These are phyloP conservation scores for Campylorhamphus procurvoides DNA, from an alignment of 2,113 vertebrate genomes.

Conservation along the genomic window DNA sequence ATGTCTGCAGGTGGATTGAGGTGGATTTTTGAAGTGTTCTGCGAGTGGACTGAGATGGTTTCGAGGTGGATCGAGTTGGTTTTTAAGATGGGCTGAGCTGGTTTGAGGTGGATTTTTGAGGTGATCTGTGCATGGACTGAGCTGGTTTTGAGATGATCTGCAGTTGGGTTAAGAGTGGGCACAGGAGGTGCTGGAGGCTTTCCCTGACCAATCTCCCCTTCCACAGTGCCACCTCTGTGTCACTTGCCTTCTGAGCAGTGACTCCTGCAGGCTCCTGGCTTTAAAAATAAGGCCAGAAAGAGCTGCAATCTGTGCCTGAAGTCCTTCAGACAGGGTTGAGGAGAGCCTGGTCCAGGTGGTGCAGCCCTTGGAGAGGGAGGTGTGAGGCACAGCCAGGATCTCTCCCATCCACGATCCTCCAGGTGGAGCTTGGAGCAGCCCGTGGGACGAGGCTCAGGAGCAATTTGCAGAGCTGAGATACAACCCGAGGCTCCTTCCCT, in stretches of 20 bases:
- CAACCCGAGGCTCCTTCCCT: neutral
- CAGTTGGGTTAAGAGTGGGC: no score
- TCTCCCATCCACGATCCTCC: neutral
- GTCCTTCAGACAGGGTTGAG: neutral
- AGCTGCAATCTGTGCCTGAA: neutral
- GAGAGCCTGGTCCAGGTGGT: neutral
- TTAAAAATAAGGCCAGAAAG: neutral
- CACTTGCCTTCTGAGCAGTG: neutral
- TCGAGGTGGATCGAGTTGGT: neutral
- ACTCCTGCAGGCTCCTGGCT: neutral
- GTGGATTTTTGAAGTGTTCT: neutral
- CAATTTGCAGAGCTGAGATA: neutral
- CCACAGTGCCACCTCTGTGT: neutral
- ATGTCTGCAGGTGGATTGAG: neutral
- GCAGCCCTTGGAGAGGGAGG: neutral
- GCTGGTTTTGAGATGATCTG: neutral
- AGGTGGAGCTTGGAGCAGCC: neutral
- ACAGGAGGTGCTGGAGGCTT: neutral
- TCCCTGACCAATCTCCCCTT: neutral
- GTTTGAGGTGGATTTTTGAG: neutral
- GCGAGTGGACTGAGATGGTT: neutral
- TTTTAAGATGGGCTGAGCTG: neutral
- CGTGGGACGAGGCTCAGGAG: neutral
- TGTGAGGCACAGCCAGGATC: neutral
- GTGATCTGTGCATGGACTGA: no score